These are phyloP conservation scores for Drosophila punjabiensis DNA, from an alignment of 1,140 invertebrate species.

Conservation along the genomic window DNA sequence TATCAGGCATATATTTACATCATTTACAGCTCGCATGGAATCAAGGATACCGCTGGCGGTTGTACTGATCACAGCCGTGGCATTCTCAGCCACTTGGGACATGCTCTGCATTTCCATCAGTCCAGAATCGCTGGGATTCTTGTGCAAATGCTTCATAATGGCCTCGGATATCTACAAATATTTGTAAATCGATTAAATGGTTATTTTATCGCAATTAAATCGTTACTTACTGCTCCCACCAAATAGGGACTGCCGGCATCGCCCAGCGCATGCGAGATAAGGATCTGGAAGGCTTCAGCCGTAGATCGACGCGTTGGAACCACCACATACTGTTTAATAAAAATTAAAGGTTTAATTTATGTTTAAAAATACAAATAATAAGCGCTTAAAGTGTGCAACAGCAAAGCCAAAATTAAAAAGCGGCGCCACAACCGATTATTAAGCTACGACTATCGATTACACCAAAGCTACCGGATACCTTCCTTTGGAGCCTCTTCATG, in stretches of 20 bases:
- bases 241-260: slow-evolving; percentile 97
- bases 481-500: neutral
- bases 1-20: neutral
- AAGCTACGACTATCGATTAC: slow-evolving; percentile 29
- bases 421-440: slow-evolving; percentile 36
- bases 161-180: slow-evolving; percentile 89
- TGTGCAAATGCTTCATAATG: slow-evolving; percentile 86
- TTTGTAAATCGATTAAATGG: neutral
- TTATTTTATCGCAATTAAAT: neutral
- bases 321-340: slow-evolving; percentile 92
- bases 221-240: slow-evolving; percentile 92
- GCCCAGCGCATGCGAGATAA: slow-evolving; percentile 96
- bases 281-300: slow-evolving; percentile 97
- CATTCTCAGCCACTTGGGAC: slow-evolving; percentile 59
- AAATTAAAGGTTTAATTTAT: slow-evolving; percentile 2
- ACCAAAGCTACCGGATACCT: neutral
- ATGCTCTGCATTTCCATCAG: slow-evolving; percentile 53
- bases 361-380: neutral
- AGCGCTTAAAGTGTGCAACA: slow-evolving; percentile 13
- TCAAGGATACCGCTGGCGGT: slow-evolving; percentile 5
- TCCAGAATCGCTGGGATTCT: slow-evolving; percentile 11
- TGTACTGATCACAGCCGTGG: slow-evolving; percentile 17
- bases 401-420: slow-evolving; percentile 33
- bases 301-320: slow-evolving; percentile 95
- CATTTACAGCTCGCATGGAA: neutral